Conservation (phyloP, 2,888 invertebrate genomes). For the Heliothis peltigera region DNA sequence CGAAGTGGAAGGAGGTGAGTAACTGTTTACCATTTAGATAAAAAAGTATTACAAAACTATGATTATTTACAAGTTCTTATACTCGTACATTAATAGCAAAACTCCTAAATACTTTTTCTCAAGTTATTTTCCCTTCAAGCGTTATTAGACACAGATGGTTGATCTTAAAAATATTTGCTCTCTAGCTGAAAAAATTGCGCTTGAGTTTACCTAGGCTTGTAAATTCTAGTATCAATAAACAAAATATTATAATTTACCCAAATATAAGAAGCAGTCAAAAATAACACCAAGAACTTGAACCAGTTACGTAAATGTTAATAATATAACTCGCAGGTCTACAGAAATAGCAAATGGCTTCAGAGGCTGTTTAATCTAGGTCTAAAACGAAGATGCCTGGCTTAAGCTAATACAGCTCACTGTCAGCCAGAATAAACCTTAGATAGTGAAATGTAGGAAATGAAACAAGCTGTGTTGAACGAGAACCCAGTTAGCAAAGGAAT, state of each 20-base stretch:
- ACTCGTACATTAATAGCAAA: no score
- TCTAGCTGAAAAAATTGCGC: no score
- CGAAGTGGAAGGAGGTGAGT: slow-evolving; percentile 94
- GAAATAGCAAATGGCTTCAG: slow-evolving; percentile 24
- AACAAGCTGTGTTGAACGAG: slow-evolving; percentile 26
- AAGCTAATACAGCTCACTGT: slow-evolving; percentile 35
- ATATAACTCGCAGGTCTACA: slow-evolving; percentile 14
- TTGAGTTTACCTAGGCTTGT: background rate
- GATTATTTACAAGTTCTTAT: no score
- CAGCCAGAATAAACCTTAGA: slow-evolving; percentile 24
- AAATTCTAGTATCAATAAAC: no score
- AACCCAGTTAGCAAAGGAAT: background rate
- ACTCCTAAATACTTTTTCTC: no score
- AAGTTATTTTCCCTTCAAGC: no score
- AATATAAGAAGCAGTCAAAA: background rate
- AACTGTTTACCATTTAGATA: background rate
- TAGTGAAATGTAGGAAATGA: slow-evolving; percentile 25
- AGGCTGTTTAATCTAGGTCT: slow-evolving; percentile 48
- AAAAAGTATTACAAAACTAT: background rate
- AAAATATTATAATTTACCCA: background rate
- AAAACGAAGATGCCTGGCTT: slow-evolving; percentile 37
- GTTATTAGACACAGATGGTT: no score
- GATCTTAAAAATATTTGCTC: no score
- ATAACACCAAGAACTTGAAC: slow-evolving; percentile 2
- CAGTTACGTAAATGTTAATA: slow-evolving; percentile 13